These are phyloP conservation scores for Kryphioiulus occultus DNA, from an alignment of 2,888 invertebrate genomes.

Conservation along the genomic window DNA sequence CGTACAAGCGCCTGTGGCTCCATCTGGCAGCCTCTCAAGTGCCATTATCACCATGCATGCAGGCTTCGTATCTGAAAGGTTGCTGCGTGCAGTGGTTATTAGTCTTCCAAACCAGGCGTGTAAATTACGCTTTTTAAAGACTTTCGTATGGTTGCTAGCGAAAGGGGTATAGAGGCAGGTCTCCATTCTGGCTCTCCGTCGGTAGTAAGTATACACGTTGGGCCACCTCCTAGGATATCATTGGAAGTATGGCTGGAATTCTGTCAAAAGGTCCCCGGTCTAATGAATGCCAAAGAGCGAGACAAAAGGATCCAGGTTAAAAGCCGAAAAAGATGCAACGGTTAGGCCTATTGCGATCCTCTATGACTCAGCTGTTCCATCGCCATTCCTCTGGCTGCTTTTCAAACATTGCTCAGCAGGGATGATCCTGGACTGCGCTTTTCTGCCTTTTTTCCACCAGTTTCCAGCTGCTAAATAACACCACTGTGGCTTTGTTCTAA, in stretches of 20 bases:
- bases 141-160: neutral
- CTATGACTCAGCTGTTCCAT: neutral
- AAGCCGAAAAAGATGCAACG: neutral
- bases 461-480: neutral
- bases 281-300: conserved; percentile 7
- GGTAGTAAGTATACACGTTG: conserved; percentile 26
- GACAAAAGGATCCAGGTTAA: conserved; percentile 12
- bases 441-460: neutral
- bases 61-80: neutral
- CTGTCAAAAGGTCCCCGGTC: conserved; percentile 3
- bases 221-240: conserved; percentile 31
- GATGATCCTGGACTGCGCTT: neutral
- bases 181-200: conserved; percentile 21
- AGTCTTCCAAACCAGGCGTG: conserved; percentile 20
- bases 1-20: neutral
- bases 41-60: neutral
- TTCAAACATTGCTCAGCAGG: neutral
- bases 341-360: neutral
- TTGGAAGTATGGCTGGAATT: conserved; percentile 17
- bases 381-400: neutral
- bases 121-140: neutral
- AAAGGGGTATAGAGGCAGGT: neutral
- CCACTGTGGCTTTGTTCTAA: neutral
- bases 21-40: neutral
- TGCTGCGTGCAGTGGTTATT: neutral